Base-by-base conservation (phyloP, 2,797 vertebrate species). In the Fringilla coelebs region DNA sequence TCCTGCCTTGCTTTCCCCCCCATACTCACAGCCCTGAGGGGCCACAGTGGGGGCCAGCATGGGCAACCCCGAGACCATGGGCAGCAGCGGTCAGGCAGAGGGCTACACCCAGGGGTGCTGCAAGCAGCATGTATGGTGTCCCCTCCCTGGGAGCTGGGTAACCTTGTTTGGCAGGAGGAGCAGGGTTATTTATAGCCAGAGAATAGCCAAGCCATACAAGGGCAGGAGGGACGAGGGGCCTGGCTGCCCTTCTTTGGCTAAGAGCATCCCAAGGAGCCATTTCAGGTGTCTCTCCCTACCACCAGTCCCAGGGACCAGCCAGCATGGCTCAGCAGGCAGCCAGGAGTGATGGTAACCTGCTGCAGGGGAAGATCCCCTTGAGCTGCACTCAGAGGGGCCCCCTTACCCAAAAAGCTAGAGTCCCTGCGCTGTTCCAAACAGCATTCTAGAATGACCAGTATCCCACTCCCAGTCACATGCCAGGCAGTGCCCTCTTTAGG, bases 181-280 rank as follows among this genome's bases (percentile, higher is more conserved):
- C 13, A 2, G 1, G 14, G 87, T 83, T 96, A 95, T 97, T 97
- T 96, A 96, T 97, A 97, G 95, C 26, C 2, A 4, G 67, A 80
- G 91, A 95, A 90, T 83, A 79, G 85, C 68, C 8, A 0, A 89
- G 65, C 96, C 97, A 84, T 97, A 97, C 88, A 97, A 96, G 97
- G 96, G 72, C 79, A 96, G 81, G 62, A 93, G 31, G 61, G 32
- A 87, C 1, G 73, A 71, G 73, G 67, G 74, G 92, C 67, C 32
- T 57, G 58, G 61, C 54, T 87, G 93, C 49, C 94, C 80, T 88
- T 95, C 92, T 96, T 96, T 91, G 90, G 94, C 0, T 0, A 8
- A 51, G 86, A 66, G 51, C 75, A 73, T 52, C 73, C 65, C 14
- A 0, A 68, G 51, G 40, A 36, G 43, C 31, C 7, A 10, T 71